A percentile compares a stretch with the other conserved stretches of the same genome.
Conservation (phyloP, 2,888 invertebrate genomes). For the Ceraclea dissimilis region DNA sequence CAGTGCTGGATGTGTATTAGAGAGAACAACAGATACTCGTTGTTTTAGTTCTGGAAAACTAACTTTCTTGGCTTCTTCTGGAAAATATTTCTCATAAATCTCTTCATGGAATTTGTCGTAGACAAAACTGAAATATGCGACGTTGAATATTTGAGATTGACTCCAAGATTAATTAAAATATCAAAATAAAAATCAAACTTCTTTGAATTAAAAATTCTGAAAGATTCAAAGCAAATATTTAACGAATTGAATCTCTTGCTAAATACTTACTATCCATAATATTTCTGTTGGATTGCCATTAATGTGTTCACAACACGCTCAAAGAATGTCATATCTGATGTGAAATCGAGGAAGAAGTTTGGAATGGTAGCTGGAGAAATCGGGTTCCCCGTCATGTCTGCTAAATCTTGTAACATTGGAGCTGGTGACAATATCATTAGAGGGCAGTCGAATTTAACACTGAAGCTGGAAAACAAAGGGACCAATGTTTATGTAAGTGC, state of each 20-base stretch:
- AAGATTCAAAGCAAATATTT: too few species aligned
- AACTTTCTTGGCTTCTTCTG: conserved; percentile 16
- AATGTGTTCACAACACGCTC: conserved; percentile 11
- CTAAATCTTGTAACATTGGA: conserved; percentile 9
- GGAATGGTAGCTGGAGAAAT: conserved; percentile 13
- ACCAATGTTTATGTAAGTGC: too few species aligned
- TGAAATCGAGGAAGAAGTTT: conserved; percentile 7
- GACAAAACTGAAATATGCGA: conserved; percentile 11
- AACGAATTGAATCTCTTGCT: too few species aligned
- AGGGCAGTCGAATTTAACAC: conserved; percentile 18
- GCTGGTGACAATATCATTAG: conserved; percentile 13
- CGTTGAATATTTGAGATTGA: neutral
- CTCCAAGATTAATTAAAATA: too few species aligned
- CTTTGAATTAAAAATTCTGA: neutral
- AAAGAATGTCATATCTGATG: conserved; percentile 11
- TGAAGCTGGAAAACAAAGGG: conserved; percentile 10
- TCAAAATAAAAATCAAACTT: neutral
- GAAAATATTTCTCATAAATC: conserved; percentile 15
- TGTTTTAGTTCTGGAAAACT: conserved; percentile 15
- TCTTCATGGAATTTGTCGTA: conserved; percentile 5
- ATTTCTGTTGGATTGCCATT: conserved; percentile 6
- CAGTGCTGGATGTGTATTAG: conserved; percentile 24
- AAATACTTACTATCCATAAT: conserved; percentile 7
- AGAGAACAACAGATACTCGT: conserved; percentile 18
- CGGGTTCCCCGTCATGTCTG: conserved; percentile 15